A percentile compares a stretch with the other conserved stretches of the same genome.
These are phyloP conservation scores for Campylorhamphus procurvoides DNA, from an alignment of 2,113 vertebrate genomes.

Conservation along the genomic window DNA sequence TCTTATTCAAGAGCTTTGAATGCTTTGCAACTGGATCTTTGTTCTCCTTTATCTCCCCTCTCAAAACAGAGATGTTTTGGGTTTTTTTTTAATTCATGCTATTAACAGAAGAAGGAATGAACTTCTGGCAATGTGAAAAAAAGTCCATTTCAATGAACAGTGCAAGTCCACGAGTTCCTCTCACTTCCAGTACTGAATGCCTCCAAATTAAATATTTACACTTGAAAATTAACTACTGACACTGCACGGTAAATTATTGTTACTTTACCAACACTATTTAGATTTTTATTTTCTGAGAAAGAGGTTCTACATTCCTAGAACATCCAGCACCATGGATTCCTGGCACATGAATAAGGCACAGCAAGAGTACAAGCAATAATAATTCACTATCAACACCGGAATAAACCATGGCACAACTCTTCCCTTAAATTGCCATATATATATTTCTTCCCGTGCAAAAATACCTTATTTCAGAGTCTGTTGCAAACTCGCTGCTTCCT, in stretches of 20 bases:
- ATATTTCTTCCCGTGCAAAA: neutral
- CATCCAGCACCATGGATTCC: neutral
- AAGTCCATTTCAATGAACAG: neutral
- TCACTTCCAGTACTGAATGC: neutral
- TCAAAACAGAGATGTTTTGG: neutral
- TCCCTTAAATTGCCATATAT: neutral
- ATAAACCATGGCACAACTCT: neutral
- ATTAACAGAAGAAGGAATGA: neutral
- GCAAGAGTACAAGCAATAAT: neutral
- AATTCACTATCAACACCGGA: neutral
- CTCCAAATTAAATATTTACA: neutral
- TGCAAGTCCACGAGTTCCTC: neutral
- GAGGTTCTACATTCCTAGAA: neutral
- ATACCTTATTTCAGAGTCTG: neutral
- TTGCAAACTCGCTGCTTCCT: neutral
- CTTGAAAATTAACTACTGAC: neutral
- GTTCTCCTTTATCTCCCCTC: neutral
- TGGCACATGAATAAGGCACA: neutral
- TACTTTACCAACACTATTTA: neutral
- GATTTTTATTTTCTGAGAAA: neutral
- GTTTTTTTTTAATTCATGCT: neutral
- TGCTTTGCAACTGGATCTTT: neutral
- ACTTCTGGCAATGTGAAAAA: neutral
- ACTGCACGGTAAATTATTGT: neutral
- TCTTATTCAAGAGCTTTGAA: neutral